A percentile compares a stretch with the other conserved stretches of the same genome.
These are phyloP conservation scores for Brachymystax lenok DNA, from an alignment of 2,797 vertebrate genomes.

Conservation along the genomic window DNA sequence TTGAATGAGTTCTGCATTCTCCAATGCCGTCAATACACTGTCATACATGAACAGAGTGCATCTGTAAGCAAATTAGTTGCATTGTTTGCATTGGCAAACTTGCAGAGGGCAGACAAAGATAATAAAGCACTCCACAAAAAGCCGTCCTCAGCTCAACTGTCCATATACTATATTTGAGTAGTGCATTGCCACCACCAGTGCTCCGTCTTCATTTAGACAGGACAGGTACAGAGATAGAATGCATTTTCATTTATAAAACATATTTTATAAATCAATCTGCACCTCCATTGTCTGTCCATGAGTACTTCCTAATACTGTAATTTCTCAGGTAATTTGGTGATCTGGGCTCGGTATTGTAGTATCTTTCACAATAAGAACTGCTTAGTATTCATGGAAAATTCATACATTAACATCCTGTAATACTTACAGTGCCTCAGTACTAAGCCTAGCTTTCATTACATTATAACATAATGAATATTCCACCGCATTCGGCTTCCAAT, in stretches of 20 bases:
- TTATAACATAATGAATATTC: not conserved
- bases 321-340: not conserved
- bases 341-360: not conserved
- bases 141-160: slow-evolving; percentile 36
- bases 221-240: slow-evolving; percentile 16
- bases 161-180: slow-evolving; percentile 30
- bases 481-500: not conserved
- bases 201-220: slow-evolving; percentile 55
- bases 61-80: slow-evolving; percentile 58
- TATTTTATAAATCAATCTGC: not conserved
- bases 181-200: slow-evolving; percentile 24
- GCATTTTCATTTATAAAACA: not conserved
- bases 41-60: slow-evolving; percentile 48
- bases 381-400: not conserved
- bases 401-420: not conserved
- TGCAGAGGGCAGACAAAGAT: slow-evolving; percentile 45
- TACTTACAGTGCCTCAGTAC: not conserved
- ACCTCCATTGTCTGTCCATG: not conserved
- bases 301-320: not conserved
- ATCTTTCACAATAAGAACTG: not conserved
- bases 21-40: slow-evolving; percentile 27
- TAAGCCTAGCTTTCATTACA: not conserved
- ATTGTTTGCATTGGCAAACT: slow-evolving; percentile 63
- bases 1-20: slow-evolving; percentile 53
- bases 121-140: slow-evolving; percentile 58